Conservation (phyloP, 2,797 vertebrate genomes). For the Stomatorhinus walkeri region DNA sequence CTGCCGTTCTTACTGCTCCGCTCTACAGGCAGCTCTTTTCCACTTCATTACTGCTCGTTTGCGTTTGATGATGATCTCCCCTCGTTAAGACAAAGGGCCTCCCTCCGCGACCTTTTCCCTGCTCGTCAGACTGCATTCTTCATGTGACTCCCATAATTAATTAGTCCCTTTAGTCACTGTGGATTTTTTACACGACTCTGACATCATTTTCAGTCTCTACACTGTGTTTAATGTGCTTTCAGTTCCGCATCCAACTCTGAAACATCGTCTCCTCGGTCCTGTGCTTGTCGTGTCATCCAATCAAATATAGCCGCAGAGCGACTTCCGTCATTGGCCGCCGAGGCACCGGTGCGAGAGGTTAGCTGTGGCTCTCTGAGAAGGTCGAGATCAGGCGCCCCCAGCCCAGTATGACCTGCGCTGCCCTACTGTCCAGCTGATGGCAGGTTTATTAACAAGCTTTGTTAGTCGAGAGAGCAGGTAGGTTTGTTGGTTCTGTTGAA, state of each 20-base stretch:
- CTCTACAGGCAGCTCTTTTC: neutral
- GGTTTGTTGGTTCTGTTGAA: neutral
- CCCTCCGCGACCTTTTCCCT: neutral
- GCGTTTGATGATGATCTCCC: conserved; percentile 52
- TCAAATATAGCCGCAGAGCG: neutral
- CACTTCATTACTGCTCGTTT: conserved; percentile 4
- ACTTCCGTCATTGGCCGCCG: neutral
- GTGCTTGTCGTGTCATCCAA: neutral
- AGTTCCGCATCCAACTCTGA: neutral
- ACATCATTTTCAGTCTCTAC: neutral
- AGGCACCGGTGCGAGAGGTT: neutral
- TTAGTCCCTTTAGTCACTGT: neutral
- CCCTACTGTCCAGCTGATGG: neutral
- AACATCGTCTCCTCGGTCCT: neutral
- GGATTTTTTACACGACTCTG: neutral
- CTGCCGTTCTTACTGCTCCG: neutral
- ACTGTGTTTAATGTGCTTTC: neutral
- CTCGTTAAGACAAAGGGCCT: neutral
- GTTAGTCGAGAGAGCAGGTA: neutral
- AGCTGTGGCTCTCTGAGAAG: neutral
- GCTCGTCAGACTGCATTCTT: neutral
- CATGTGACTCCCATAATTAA: neutral
- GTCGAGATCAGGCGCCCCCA: neutral
- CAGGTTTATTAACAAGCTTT: neutral
- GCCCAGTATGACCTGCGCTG: neutral